phyloP scores from a whole-genome alignment of 2,797 vertebrate species.

The Chaunax sp. region DNA sequence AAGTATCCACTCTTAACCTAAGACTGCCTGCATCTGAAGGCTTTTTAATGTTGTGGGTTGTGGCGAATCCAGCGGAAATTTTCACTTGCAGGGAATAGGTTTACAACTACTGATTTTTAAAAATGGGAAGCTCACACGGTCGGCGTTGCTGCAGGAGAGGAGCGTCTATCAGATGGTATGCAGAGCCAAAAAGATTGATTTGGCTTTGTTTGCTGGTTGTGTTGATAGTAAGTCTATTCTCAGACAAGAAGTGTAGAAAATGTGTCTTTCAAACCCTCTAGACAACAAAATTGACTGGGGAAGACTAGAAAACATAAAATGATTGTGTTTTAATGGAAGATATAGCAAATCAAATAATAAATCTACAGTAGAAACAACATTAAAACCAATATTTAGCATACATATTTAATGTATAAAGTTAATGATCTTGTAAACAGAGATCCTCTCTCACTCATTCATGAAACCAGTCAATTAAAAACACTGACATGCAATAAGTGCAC shows the following conservation, averaged over 20 bases:
- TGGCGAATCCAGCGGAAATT: slow-evolving; percentile 37
- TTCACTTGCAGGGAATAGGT: slow-evolving; percentile 43
- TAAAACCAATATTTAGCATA: too few species aligned
- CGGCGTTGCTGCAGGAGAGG: slow-evolving; percentile 32
- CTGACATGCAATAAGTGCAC: slow-evolving; percentile 10
- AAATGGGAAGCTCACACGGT: slow-evolving; percentile 31
- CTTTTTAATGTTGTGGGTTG: slow-evolving; percentile 40
- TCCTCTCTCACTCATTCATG: neutral
- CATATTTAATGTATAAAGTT: neutral
- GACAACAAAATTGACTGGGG: slow-evolving; percentile 6
- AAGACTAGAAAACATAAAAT: slow-evolving; percentile 12
- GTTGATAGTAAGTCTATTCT: slow-evolving; percentile 51
- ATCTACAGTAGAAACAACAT: slow-evolving; percentile 2
- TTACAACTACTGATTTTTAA: slow-evolving; percentile 33
- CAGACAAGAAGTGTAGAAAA: slow-evolving; percentile 37
- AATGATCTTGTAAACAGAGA: slow-evolving; percentile 20
- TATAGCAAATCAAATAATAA: slow-evolving; percentile 19
- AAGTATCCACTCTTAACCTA: slow-evolving; percentile 51
- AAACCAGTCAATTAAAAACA: slow-evolving; percentile 10
- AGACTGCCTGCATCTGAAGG: slow-evolving; percentile 26
- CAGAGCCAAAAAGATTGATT: slow-evolving; percentile 38
- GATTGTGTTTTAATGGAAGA: slow-evolving; percentile 13
- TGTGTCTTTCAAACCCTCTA: slow-evolving; percentile 26
- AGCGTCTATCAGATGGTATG: slow-evolving; percentile 33
- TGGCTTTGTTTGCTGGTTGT: slow-evolving; percentile 56